A percentile compares a stretch with the other conserved stretches of the same genome.
phyloP scores from a whole-genome alignment of 2,113 vertebrate species.

The Callospermophilus lateralis region DNA sequence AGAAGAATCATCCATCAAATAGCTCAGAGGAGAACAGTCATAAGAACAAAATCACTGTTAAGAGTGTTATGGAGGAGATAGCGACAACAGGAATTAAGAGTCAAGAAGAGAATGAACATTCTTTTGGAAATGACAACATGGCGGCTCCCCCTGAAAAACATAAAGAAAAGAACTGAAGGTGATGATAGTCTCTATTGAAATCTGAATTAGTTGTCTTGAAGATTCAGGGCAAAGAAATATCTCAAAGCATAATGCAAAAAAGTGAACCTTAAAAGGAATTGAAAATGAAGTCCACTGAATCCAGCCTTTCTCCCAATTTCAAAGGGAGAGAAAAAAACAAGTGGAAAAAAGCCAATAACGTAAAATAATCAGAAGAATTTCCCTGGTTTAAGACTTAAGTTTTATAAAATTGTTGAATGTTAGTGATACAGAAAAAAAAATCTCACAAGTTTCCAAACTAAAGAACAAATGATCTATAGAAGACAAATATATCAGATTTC shows the following conservation, averaged over 20 bases:
- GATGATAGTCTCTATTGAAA: background rate
- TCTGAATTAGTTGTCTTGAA: constrained; percentile 12
- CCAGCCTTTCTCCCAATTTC: background rate
- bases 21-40: background rate
- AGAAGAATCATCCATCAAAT: background rate
- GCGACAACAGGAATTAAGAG: background rate
- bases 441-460: background rate
- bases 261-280: background rate
- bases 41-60: background rate
- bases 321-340: background rate
- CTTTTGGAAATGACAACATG: constrained; percentile 35
- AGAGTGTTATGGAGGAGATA: background rate
- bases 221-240: constrained; percentile 20
- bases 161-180: background rate
- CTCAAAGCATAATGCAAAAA: background rate
- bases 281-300: background rate
- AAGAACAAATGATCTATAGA: background rate
- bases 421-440: background rate
- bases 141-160: background rate
- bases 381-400: constrained; percentile 11
- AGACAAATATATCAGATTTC: constrained; percentile 16
- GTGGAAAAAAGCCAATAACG: background rate
- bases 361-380: background rate
- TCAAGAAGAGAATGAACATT: background rate
- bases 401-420: background rate